Conservation (phyloP, 2,797 vertebrate species). For the Amblyraja radiata region DNA sequence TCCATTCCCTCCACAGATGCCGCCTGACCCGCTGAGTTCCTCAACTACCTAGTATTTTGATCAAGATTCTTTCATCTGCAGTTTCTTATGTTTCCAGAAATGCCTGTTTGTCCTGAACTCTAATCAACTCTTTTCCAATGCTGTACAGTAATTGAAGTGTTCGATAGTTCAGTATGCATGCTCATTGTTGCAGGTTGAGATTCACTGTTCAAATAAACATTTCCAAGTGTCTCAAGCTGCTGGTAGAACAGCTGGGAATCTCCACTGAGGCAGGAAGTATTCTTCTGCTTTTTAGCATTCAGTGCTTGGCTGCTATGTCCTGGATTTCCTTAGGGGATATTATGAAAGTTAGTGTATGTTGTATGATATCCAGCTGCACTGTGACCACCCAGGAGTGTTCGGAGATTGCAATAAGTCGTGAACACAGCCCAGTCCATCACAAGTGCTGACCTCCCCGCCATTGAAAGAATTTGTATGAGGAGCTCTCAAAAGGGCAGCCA, state of each 20-base stretch:
- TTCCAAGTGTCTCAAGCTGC: background rate
- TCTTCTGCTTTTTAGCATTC: background rate
- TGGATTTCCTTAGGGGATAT: background rate
- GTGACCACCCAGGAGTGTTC: background rate
- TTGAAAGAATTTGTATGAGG: no score
- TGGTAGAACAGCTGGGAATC: background rate
- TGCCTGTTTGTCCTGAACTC: background rate
- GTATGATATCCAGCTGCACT: background rate
- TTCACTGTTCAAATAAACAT: background rate
- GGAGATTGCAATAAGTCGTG: no score
- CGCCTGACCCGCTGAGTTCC: no score
- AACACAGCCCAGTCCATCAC: no score
- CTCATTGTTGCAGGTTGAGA: background rate
- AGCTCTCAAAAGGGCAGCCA: no score
- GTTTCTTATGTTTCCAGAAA: no score
- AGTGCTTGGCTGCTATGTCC: background rate
- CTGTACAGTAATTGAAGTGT: background rate
- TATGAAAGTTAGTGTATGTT: background rate
- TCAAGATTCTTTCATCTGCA: no score
- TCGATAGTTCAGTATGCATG: background rate
- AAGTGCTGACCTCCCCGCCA: no score
- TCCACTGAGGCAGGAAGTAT: background rate
- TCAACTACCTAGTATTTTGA: no score
- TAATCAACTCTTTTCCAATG: background rate
- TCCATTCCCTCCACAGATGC: no score